Evolutionary conservation across 2,113 vertebrate genomes (phyloP).

Genomic region (Leptocoma aspasia): DNA sequence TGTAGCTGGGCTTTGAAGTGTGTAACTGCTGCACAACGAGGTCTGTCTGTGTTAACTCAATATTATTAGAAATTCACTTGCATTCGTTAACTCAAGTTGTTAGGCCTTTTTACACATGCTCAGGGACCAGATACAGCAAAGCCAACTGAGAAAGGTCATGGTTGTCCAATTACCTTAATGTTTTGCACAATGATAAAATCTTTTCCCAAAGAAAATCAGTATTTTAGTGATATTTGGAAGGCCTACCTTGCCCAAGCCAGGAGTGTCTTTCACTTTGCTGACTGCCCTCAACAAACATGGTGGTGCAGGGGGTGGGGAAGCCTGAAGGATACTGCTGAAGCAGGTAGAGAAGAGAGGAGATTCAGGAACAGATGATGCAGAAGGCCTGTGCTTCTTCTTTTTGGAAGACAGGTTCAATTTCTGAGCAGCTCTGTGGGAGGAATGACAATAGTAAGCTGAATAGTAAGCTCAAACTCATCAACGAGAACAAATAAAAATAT

Average conservation of each 20-base stretch:
- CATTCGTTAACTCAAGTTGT: neutral
- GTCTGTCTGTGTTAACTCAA: neutral
- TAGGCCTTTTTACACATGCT: neutral
- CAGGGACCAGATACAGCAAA: neutral
- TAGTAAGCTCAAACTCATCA: neutral
- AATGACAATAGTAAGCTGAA: neutral
- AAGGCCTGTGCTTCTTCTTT: constrained; percentile 89
- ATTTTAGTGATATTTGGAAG: neutral
- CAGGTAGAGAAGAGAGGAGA: constrained; percentile 90
- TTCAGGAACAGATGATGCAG: constrained; percentile 77
- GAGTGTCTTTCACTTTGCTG: constrained; percentile 95
- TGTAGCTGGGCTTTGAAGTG: neutral
- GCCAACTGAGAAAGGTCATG: neutral
- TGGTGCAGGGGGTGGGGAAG: constrained; percentile 89
- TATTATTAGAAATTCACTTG: neutral
- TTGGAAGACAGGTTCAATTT: constrained; percentile 96
- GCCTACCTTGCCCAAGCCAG: constrained; percentile 94
- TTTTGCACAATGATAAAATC: neutral
- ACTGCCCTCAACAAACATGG: constrained; percentile 93
- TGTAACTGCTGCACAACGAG: neutral
- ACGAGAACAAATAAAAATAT: neutral
- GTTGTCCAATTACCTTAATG: neutral
- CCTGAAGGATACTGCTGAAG: constrained; percentile 88
- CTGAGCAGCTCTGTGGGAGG: constrained; percentile 88
- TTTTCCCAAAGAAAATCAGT: neutral